Conservation (phyloP, 2,888 invertebrate genomes). For the Gastracanthus pulcherrimus region DNA sequence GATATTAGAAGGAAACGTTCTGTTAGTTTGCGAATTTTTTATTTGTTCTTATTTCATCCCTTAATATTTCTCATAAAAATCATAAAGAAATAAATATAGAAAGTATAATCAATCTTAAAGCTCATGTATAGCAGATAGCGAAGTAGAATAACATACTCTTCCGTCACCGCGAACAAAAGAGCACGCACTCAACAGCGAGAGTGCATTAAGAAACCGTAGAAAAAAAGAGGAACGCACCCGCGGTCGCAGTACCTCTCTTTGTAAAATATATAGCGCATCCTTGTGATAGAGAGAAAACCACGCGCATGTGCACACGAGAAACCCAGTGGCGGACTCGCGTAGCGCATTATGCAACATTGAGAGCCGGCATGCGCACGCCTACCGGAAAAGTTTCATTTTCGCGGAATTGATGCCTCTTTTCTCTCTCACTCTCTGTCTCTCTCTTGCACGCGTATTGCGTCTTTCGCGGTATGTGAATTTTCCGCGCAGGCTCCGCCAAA, state of each 20-base stretch:
- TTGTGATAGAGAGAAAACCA: not conserved
- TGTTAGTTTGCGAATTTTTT: not conserved
- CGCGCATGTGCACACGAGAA: slow-evolving; percentile 15
- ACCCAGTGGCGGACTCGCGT: slow-evolving; percentile 36
- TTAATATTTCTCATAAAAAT: no score
- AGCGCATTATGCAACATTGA: slow-evolving; percentile 46
- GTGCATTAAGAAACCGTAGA: no score
- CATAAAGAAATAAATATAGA: no score
- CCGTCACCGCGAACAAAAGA: no score
- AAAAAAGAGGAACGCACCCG: no score
- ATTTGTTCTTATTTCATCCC: not conserved
- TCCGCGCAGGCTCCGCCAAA: not conserved
- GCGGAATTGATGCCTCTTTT: slow-evolving; percentile 47
- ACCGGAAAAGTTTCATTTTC: slow-evolving; percentile 68
- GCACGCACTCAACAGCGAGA: no score
- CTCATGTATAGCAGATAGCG: no score
- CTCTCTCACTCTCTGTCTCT: not conserved
- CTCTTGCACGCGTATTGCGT: not conserved
- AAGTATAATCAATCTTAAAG: no score
- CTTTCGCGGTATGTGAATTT: not conserved
- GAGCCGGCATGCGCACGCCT: slow-evolving; percentile 38
- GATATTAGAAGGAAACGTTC: not conserved
- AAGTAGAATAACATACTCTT: no score
- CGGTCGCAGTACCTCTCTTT: no score
- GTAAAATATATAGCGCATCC: no score